Evolutionary conservation across 1,140 invertebrate species (phyloP), one percentile per base, ranked within the genome.

Genomic region (Drosophila oshimai): DNA sequence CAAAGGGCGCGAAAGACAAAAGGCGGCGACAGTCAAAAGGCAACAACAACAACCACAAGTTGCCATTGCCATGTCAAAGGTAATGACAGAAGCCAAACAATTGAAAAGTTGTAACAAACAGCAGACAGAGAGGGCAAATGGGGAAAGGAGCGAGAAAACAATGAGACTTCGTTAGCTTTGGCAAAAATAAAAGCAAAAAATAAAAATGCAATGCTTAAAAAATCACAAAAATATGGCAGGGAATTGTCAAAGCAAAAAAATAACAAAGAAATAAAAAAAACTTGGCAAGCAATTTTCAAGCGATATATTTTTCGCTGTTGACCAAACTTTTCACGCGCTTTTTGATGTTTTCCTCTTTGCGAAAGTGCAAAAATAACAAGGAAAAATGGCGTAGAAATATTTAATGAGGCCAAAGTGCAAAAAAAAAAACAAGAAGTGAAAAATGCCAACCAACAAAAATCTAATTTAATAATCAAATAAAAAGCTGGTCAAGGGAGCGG

Each of bases 1-100:
- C 80, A 84, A 84, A 86, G 64, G 80, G 80, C 80, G 60, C 57
- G 75, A 75, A 55, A 84, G 81, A 84, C 81, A 84, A 84, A 84
- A 84, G 80, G 60, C 79, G 80, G 60, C 79, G 79, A 74, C 80
- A 80, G 80, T 80, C 51, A 84, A 86, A 84, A 80, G 80, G 75
- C 80, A 73, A 68, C 51, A 79, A 55, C 74, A 64, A 64, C 80
- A 73, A 73, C 68, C 77, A 60, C 69, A 69, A 62, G 78, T 49
- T 73, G 55, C 55, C 71, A 74, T 44, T 31, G 80, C 80, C 80
- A 79, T 86, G 80, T 84, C 80, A 84, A 84, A 84, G 80, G 80
- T 84, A 86, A 84, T 84, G 80, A 86, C 80, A 80, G 80, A 84
- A 84, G 80, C 80, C 75, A 86, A 84, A 84, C 80, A 84, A 84